Percentiles rank a stretch among this genome's conserved stretches.
These are phyloP conservation scores for Caenorhabditis brenneri DNA, from an alignment of 1,140 invertebrate species.

Conservation along the genomic window DNA sequence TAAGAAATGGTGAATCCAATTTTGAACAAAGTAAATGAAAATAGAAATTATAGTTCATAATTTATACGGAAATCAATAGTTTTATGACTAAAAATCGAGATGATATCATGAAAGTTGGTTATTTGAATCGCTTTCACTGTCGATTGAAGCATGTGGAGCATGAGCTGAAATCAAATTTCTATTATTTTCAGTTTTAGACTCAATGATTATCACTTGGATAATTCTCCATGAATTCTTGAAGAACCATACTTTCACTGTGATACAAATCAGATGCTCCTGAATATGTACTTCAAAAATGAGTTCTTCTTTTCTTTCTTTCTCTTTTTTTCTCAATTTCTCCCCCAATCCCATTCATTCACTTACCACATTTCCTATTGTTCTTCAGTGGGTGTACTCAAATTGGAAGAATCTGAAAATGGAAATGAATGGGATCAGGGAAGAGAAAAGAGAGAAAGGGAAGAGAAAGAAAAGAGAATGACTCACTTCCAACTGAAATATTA, in stretches of 20 bases:
- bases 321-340: background rate
- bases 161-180: background rate
- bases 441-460: background rate
- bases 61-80: background rate
- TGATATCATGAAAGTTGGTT: background rate
- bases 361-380: background rate
- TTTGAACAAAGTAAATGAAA: background rate
- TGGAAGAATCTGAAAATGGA: background rate
- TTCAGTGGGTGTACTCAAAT: slow-evolving; percentile 1
- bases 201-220: background rate
- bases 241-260: background rate
- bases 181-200: background rate
- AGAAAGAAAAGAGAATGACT: background rate
- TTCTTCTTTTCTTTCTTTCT: background rate
- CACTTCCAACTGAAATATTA: slow-evolving; percentile 25
- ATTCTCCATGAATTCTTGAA: slow-evolving; percentile 24
- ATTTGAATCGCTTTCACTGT: background rate
- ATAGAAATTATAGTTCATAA: background rate
- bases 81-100: background rate
- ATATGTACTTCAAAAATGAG: background rate
- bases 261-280: background rate
- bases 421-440: too few relatives aligned
- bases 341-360: background rate
- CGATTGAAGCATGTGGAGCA: slow-evolving; percentile 14
- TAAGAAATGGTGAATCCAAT: too few relatives aligned